Evolutionary conservation across 1,140 invertebrate species (phyloP).

Genomic region (Sycobia sp.): DNA sequence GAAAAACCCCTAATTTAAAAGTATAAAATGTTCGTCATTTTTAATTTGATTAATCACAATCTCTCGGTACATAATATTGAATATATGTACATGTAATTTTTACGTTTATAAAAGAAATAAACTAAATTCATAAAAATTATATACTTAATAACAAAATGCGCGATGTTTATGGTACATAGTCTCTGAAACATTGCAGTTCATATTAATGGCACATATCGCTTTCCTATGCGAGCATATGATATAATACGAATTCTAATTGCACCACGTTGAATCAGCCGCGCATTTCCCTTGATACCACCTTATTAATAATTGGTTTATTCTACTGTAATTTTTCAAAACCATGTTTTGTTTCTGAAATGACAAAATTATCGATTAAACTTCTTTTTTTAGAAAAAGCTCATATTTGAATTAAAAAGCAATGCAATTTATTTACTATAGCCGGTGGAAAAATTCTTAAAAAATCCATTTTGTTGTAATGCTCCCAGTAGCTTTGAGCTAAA

Average conservation of each 20-base stretch:
- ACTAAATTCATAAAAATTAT: no score
- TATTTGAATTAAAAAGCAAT: no score
- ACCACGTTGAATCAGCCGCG: slow-evolving; percentile 74
- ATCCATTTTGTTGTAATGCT: slow-evolving; percentile 79
- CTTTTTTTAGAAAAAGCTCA: slow-evolving; percentile 23
- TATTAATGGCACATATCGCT: no score
- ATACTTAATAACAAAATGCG: no score
- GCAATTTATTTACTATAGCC: slow-evolving; percentile 66
- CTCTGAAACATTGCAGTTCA: no score
- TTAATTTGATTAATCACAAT: no score
- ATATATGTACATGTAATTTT: no score
- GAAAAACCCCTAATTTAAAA: no score
- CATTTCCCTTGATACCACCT: slow-evolving; percentile 87
- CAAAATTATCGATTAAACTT: slow-evolving; percentile 25
- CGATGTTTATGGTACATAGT: background rate
- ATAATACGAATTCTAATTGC: slow-evolving; percentile 51
- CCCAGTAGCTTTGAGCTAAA: slow-evolving; percentile 74
- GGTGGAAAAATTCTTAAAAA: slow-evolving; percentile 83
- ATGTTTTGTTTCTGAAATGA: slow-evolving; percentile 58
- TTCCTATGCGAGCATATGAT: no score
- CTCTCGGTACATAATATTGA: no score
- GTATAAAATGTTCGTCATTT: no score
- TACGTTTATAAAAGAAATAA: no score
- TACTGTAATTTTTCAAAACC: slow-evolving; percentile 61
- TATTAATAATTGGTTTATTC: slow-evolving; percentile 72